phyloP scores from a whole-genome alignment of 2,888 invertebrate species.

The Phasia obesa region DNA sequence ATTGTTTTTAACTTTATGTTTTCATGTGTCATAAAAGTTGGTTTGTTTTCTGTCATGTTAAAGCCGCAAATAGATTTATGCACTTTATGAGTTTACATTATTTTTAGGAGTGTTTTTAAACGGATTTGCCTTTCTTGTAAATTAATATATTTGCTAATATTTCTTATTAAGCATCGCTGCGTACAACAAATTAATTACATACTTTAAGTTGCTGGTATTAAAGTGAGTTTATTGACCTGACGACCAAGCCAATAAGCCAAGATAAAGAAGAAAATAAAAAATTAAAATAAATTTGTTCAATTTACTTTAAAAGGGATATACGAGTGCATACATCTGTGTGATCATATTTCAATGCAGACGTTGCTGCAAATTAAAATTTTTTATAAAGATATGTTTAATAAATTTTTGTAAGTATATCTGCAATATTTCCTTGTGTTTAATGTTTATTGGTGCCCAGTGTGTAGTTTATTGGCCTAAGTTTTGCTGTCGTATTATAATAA shows the following conservation, averaged over 20 bases:
- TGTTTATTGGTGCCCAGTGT: too few species aligned
- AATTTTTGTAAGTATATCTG: too few species aligned
- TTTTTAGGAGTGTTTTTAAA: conserved; percentile 34
- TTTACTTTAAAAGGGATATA: not conserved
- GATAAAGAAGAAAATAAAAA: not conserved
- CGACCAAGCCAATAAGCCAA: not conserved
- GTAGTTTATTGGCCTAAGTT: too few species aligned
- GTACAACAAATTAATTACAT: conserved; percentile 28
- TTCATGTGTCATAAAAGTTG: too few species aligned
- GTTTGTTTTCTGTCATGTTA: conserved; percentile 9
- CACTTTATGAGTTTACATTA: conserved; percentile 25
- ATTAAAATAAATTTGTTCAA: not conserved
- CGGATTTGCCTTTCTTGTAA: conserved; percentile 23
- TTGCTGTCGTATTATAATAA: too few species aligned
- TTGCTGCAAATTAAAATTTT: not conserved
- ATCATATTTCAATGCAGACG: not conserved
- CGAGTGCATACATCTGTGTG: not conserved
- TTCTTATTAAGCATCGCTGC: conserved; percentile 9
- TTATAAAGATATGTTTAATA: not conserved
- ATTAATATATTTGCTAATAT: conserved; percentile 11
- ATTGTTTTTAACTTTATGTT: not conserved
- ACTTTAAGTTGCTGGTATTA: not conserved
- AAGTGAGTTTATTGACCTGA: conserved; percentile 4
- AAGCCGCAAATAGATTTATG: conserved; percentile 56
- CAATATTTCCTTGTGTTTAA: too few species aligned